Base-by-base conservation (phyloP, 2,888 invertebrate genomes). In the Tinea trinotella region DNA sequence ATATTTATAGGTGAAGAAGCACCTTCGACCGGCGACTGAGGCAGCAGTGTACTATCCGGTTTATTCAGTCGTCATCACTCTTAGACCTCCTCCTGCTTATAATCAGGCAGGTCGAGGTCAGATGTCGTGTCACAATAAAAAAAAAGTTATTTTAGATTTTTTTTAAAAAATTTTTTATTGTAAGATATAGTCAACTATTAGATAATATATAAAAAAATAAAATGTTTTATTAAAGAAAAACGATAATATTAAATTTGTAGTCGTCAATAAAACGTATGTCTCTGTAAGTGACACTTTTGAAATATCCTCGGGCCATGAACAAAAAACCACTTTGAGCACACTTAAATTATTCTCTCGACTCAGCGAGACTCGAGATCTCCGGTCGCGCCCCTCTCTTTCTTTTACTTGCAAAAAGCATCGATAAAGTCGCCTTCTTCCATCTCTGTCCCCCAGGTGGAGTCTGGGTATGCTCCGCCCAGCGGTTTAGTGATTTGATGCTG, bases 401-500 rank as follows among this genome's bases (percentile, higher is more conserved):
- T 74, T 69, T 60, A 60, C 81, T 50, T 61, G 60, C 57, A 60
- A 60, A 58, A 52, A 56, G 55, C 60, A 58, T 56, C 60, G 61
- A 60, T 59, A 61, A 61, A 69, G 64, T 68, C 61, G 58, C 67
- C 67, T 65, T 70, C 60, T 62, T 64, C 76, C 70, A 70, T 83
- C 84, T 74, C 77, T 76, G 68, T 84, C 72, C 60, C 70, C 61
- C 78, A 63, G 75, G 78, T 67, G 83, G 85, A 82, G 83, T 80
- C 83, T 76, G 77, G 68, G 72, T 74, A 74, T 69, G 83, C 85
- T 75, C 85, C 85, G 85, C 85, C 85, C 85, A 80, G 83, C 77
- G 85, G 85, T 85, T 85, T 84, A 85, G 85, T 84, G 85, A 85
- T 85, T 85, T 85, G 85, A 85, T 85, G 85, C 85, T 84, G 85